Base-by-base conservation (phyloP, 2,797 vertebrate species). In the Molothrus ater region DNA sequence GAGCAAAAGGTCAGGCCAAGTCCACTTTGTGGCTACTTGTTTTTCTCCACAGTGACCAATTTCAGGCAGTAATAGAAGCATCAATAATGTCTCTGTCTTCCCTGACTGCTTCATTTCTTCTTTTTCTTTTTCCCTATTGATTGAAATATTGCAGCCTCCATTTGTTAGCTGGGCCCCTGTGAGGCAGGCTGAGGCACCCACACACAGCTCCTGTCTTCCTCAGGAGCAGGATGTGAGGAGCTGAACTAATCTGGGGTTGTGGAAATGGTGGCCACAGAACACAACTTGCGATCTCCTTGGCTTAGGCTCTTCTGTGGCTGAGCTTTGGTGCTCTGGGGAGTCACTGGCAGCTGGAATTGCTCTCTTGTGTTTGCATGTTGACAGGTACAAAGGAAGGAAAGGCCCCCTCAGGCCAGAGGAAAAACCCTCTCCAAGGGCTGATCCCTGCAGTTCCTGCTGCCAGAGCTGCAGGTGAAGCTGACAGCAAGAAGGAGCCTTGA, bases 1-100 rank as follows among this genome's bases (percentile, higher is more conserved):
- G 71, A 96, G 84, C 3, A 0, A 93, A 96, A 95, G 94, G 93
- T 94, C 95, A 96, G 66, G 75, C 86, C 72, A 56, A 66, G 92
- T 95, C 92, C 84, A 86, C 84, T 94, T 91, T 84, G 81, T 89
- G 95, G 90, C 91, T 84, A 94, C 91, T 94, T 96, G 95, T 95
- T 97, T 95, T 90, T 90, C 93, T 95, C 96, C 94, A 88, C 86
- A 90, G 93, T 95, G 95, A 96, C 96, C 96, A 95, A 95, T 96
- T 97, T 95, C 69, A 82, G 88, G 79, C 40, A 2, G 88, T 96
- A 96, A 96, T 95, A 95, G 93, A 96, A 92, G 86, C 96, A 95
- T 96, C 96, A 94, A 93, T 96, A 96, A 96, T 56, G 42, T 73
- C 75, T 87, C 88, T 96, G 95, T 86, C 94, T 93, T 96, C 84